Conservation (phyloP, 1,140 invertebrate species). For the Drosophila orosa region DNA sequence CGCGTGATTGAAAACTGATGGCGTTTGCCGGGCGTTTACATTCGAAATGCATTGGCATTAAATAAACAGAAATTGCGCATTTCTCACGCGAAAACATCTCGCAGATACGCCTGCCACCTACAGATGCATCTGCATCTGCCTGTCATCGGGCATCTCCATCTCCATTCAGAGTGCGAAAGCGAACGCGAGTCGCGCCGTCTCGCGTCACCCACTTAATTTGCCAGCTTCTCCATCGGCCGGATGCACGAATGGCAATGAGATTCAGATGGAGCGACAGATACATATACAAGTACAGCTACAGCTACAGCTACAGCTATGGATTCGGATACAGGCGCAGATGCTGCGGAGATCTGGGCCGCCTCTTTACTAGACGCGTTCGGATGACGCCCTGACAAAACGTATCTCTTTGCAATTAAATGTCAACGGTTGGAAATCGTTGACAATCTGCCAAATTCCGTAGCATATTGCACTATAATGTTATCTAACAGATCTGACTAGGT, state of each 20-base stretch:
- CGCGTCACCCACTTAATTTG: slow-evolving; percentile 74
- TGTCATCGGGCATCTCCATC: slow-evolving; percentile 31
- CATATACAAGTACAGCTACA: slow-evolving; percentile 17
- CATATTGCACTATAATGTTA: slow-evolving; percentile 38
- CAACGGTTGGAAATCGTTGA: slow-evolving; percentile 57
- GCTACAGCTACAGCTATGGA: slow-evolving; percentile 12
- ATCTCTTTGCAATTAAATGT: slow-evolving; percentile 81
- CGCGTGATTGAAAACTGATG: slow-evolving; percentile 79
- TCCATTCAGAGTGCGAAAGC: slow-evolving; percentile 41
- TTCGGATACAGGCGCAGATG: slow-evolving; percentile 12
- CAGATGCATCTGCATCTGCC: slow-evolving; percentile 34
- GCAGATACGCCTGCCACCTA: slow-evolving; percentile 32
- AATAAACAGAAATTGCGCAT: slow-evolving; percentile 79
- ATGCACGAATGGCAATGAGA: slow-evolving; percentile 57
- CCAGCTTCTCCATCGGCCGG: slow-evolving; percentile 54
- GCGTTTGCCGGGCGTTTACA: slow-evolving; percentile 60
- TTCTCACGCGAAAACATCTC: slow-evolving; percentile 73
- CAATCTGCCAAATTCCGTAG: slow-evolving; percentile 55
- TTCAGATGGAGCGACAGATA: slow-evolving; percentile 44
- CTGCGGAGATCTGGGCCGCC: slow-evolving; percentile 24
- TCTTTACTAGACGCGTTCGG: slow-evolving; percentile 51
- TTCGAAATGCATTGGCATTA: slow-evolving; percentile 76
- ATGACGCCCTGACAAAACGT: slow-evolving; percentile 69
- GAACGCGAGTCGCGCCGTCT: slow-evolving; percentile 32
- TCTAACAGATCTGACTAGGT: slow-evolving; percentile 38